phyloP scores from a whole-genome alignment of 2,797 vertebrate genomes.

The Hipposideros larvatus region DNA sequence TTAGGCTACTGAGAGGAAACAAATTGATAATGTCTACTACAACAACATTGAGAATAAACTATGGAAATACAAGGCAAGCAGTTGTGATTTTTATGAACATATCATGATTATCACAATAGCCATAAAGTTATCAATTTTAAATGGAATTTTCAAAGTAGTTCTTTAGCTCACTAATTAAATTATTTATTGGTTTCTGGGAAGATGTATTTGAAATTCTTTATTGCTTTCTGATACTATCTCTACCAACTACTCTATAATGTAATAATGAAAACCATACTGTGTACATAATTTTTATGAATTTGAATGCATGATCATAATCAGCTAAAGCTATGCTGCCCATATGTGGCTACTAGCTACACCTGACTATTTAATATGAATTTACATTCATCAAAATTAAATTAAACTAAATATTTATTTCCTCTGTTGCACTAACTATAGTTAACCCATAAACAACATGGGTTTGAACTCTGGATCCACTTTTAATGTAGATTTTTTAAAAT shows the following conservation, averaged over 20 bases:
- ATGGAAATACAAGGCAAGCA: background rate
- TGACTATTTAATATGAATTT: background rate
- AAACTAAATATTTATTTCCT: background rate
- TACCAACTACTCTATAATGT: background rate
- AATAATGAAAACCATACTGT: background rate
- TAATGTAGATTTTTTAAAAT: background rate
- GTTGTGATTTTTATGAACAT: background rate
- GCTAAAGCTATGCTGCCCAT: background rate
- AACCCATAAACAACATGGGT: background rate
- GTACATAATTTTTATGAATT: background rate
- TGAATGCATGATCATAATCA: background rate
- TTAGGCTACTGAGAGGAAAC: background rate
- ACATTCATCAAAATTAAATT: background rate
- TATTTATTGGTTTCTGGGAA: background rate
- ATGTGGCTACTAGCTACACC: background rate
- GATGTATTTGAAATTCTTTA: background rate
- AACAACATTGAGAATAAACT: background rate
- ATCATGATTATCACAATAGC: background rate
- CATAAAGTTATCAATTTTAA: background rate
- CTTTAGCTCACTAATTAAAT: background rate
- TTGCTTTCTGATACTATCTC: background rate
- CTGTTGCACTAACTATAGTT: background rate
- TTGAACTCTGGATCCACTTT: background rate
- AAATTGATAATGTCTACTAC: background rate
- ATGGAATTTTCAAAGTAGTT: background rate